Evolutionary conservation across 2,797 vertebrate genomes (phyloP), one percentile per base, ranked within the genome.

Genomic region (Pipistrellus kuhlii): DNA sequence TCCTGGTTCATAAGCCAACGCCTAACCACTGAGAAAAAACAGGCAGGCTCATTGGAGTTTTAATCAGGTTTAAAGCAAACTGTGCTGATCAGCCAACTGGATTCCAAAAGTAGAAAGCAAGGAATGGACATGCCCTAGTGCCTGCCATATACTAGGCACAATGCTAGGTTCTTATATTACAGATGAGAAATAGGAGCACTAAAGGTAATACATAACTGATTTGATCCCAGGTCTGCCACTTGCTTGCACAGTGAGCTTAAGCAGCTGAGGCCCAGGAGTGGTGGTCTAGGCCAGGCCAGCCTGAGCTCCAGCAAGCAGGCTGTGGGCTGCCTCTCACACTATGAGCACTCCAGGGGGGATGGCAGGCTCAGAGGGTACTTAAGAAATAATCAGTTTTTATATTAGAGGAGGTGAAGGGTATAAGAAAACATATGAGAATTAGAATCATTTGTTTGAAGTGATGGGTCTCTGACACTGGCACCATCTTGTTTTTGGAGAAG

Each of bases 51-150:
- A 27, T 27, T 59, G 57, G 57, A 59, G 57, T 59, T 27, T 93
- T 84, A 23, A 81, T 86, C 11, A 57, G 41, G 35, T 25, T 85
- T 72, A 87, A 62, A 77, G 84, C 18, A 89, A 57, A 5, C 10
- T 90, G 80, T 82, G 62, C 75, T 44, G 59, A 81, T 77, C 38
- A 87, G 75, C 18, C 48, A 88, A 51, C 21, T 10, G 32, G 44
- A 57, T 81, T 77, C 66, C 53, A 51, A 46, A 86, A 85, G 62
- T 5, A 82, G 55, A 82, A 62, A 76, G 38, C 23, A 81, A 87
- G n/a, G 9, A 87, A 76, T n/a, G 35, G 25, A 23, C 3, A 13
- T 64, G 71, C 48, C 30, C 55, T 9, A n/a, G 8, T 69, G 21
- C 20, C 35, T 57, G 20, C 18, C 46, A 35, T 11, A 21, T 30